A percentile compares a stretch with the other conserved stretches of the same genome.
These are phyloP conservation scores for Tipula vernalis DNA, from an alignment of 2,888 invertebrate genomes.

Conservation along the genomic window DNA sequence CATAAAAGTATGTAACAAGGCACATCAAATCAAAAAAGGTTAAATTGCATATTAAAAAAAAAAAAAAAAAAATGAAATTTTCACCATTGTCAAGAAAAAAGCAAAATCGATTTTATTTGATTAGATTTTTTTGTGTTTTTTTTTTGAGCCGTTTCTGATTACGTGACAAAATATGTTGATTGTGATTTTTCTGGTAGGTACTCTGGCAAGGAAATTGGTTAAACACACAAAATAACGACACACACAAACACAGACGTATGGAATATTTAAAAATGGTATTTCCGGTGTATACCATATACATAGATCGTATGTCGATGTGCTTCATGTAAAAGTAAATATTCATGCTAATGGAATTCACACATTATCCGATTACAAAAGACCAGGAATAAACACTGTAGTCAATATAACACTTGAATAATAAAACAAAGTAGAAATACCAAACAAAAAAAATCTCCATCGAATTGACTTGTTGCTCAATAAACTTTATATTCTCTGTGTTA, in stretches of 20 bases:
- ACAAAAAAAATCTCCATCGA: not conserved
- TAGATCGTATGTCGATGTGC: not conserved
- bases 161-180: not conserved
- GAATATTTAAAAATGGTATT: not conserved
- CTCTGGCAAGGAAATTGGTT: not conserved
- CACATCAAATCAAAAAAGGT: not conserved
- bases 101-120: not conserved
- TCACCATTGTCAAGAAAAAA: not conserved
- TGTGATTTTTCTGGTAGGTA: not conserved
- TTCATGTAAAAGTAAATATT: not conserved
- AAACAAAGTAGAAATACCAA: not conserved
- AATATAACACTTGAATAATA: constrained; percentile 4
- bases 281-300: not conserved
- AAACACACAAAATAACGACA: too few relatives aligned
- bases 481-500: not conserved
- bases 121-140: constrained; percentile 4
- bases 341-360: not conserved
- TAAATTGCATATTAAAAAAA: not conserved
- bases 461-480: constrained; percentile 9
- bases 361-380: constrained; percentile 4
- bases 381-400: constrained; percentile 4
- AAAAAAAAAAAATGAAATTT: not conserved
- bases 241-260: not conserved
- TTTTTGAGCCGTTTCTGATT: not conserved
- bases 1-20: not conserved